Evolutionary conservation across 2,113 vertebrate genomes (phyloP).

Genomic region (Hydrochoerus hydrochaeris): DNA sequence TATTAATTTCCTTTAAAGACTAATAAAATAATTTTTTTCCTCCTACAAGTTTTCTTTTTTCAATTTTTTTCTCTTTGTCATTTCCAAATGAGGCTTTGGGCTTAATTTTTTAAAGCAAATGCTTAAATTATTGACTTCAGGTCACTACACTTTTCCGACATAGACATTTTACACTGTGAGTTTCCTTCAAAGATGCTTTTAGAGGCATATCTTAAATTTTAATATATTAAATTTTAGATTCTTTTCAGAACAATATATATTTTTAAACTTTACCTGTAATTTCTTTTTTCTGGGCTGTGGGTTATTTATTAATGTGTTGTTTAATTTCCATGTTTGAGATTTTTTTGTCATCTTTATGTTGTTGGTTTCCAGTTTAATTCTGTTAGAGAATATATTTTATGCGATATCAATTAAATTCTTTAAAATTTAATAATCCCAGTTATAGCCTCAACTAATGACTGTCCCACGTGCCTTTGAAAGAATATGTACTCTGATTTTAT

Average conservation of each 20-base stretch:
- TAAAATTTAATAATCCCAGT: not conserved
- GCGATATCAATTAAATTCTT: not conserved
- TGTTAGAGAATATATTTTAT: not conserved
- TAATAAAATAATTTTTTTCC: not conserved
- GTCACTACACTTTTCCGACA: not conserved
- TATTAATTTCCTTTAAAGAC: not conserved
- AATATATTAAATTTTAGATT: constrained; percentile 14
- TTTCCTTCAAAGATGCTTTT: constrained; percentile 4
- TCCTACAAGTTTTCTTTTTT: not conserved
- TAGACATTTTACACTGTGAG: not conserved
- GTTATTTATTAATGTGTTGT: not conserved
- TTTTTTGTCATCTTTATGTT: not conserved
- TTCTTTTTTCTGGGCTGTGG: not conserved
- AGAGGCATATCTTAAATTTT: not conserved
- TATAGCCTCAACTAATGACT: not conserved
- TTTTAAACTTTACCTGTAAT: not conserved
- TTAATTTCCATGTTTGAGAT: constrained; percentile 19
- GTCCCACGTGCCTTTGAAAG: not conserved
- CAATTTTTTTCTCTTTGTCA: not conserved
- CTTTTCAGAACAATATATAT: not conserved
- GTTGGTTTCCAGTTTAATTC: not conserved
- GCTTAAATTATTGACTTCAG: not conserved
- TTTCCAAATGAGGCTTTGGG: not conserved
- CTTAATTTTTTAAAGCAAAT: constrained; percentile 30
- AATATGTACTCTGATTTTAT: not conserved